Conservation (phyloP, 2,797 vertebrate species). For the Acropternis orthonyx region DNA sequence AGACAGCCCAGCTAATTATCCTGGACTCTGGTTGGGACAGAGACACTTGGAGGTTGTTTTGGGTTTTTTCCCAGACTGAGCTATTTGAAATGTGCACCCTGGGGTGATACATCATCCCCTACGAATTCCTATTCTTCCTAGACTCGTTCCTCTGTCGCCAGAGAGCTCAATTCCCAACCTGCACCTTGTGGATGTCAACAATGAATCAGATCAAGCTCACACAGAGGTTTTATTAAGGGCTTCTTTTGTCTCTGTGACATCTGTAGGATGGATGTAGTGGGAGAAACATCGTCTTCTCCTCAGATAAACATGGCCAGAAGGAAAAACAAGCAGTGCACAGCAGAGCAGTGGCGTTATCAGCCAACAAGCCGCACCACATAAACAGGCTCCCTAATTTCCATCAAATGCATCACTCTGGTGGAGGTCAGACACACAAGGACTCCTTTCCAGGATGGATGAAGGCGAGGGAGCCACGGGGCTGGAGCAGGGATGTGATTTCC, state of each 20-base stretch:
- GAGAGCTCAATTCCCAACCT: neutral
- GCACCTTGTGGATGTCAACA: neutral
- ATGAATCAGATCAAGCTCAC: neutral
- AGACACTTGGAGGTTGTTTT: neutral
- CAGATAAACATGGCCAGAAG: neutral
- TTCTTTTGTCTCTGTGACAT: neutral
- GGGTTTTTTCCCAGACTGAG: rapidly evolving
- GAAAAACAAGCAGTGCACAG: neutral
- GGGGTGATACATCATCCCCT: rapidly evolving
- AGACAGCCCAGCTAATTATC: neutral
- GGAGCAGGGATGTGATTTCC: neutral
- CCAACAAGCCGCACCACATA: neutral
- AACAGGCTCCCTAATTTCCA: neutral
- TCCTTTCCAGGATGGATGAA: neutral
- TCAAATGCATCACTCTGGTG: neutral
- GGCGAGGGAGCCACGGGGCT: neutral
- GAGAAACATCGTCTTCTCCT: neutral
- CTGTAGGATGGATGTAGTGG: neutral
- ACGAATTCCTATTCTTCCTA: neutral
- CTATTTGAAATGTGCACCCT: neutral
- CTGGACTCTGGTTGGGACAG: rapidly evolving
- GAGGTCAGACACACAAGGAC: neutral
- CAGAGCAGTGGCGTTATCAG: neutral
- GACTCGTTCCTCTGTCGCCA: neutral
- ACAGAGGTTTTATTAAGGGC: neutral